These are phyloP conservation scores for Nothoprocta pentlandii DNA, from an alignment of 2,113 vertebrate genomes.

Conservation along the genomic window DNA sequence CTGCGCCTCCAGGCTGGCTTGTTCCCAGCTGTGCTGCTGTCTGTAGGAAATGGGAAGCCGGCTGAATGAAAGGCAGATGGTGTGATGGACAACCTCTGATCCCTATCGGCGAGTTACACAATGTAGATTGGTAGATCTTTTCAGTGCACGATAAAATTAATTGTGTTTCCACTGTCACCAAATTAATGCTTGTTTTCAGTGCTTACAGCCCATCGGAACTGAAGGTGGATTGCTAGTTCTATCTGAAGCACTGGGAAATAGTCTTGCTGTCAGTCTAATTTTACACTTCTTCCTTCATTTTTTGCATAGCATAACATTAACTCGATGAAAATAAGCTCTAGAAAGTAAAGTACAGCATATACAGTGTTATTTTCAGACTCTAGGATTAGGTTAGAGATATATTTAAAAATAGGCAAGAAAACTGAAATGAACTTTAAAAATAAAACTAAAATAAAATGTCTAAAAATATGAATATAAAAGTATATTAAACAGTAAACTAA, in stretches of 20 bases:
- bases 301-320: background rate
- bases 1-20: conserved; percentile 7
- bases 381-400: background rate
- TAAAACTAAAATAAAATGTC: background rate
- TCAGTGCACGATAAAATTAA: conserved; percentile 28
- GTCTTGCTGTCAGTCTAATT: background rate
- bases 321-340: background rate
- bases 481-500: background rate
- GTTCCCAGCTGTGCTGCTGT: conserved; percentile 39
- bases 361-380: background rate
- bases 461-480: background rate
- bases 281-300: background rate
- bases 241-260: background rate
- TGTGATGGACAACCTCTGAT: conserved; percentile 59
- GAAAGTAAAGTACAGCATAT: background rate
- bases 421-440: background rate
- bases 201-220: background rate
- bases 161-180: background rate
- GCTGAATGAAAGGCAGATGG: conserved; percentile 56
- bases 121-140: conserved; percentile 15
- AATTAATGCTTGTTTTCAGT: conserved; percentile 11
- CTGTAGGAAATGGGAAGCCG: conserved; percentile 36
- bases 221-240: background rate
- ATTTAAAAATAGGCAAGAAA: background rate
- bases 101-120: background rate